Evolutionary conservation across 2,113 vertebrate genomes (phyloP), one percentile per base, ranked within the genome.

Genomic region (Gymnarchus niloticus): DNA sequence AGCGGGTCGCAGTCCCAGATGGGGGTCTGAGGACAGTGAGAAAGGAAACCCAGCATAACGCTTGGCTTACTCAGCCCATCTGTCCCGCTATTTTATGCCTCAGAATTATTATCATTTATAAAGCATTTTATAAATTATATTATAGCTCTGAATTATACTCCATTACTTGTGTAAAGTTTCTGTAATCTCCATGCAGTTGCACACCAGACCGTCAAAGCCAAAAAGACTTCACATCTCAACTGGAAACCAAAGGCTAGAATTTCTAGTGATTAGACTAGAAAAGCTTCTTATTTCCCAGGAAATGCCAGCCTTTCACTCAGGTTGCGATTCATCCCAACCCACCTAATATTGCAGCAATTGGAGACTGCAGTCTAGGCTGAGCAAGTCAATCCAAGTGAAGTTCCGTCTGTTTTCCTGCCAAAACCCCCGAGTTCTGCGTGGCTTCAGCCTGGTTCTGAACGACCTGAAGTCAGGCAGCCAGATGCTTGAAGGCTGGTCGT

Each of bases 1-100:
- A 91, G 41, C 56, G 86, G 90, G 90, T 92, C 93, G 91, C 85
- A 86, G 52, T 37, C 1, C n/a, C 23, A 77, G 81, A 44, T 46
- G 41, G 69, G 6, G 37, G 17, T 41, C 3, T 17, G 76, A 21
- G 85, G 85, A 84, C 86, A 56, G 54, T 85, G 81, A 84, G 85
- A 85, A 61, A n/a, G 65, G 57, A 48, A 85, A 2, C 2, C 56
- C 2, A 21, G 56, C 12, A 10, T 57, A 21, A 57, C 56, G 23
- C 56, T 17, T 10, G 2, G 9, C n/a, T n/a, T n/a, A n/a, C n/a
- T n/a, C n/a, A n/a, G n/a, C n/a, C n/a, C n/a, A n/a, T n/a, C n/a
- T n/a, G n/a, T n/a, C n/a, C n/a, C n/a, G n/a, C n/a, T n/a, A n/a
- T n/a, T n/a, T n/a, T n/a, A n/a, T n/a, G n/a, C n/a, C n/a, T n/a